A percentile compares a stretch with the other conserved stretches of the same genome.
Evolutionary conservation across 2,888 invertebrate genomes (phyloP).

Genomic region (Drosophila falleni): DNA sequence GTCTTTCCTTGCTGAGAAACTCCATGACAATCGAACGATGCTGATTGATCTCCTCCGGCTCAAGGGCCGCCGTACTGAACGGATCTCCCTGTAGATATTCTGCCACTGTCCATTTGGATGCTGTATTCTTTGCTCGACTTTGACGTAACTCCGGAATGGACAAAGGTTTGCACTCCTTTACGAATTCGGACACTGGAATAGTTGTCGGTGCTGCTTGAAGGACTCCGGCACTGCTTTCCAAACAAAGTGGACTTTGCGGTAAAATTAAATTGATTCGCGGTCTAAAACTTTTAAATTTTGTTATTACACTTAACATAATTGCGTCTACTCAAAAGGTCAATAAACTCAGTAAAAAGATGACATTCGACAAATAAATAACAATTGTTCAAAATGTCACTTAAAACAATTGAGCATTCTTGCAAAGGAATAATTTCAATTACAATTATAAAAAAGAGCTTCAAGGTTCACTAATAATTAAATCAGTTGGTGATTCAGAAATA

Average conservation of each 20-base stretch:
- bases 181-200: constrained; percentile 2
- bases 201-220: constrained; percentile 7
- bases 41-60: constrained; percentile 17
- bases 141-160: constrained; percentile 24
- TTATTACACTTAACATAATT: constrained; percentile 38
- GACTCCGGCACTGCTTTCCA: background rate
- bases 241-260: constrained; percentile 8
- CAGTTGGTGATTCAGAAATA: too few relatives aligned
- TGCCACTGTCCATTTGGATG: constrained; percentile 13
- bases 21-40: constrained; percentile 46
- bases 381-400: constrained; percentile 8
- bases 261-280: background rate
- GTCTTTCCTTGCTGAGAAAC: constrained; percentile 16
- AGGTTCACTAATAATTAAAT: too few relatives aligned
- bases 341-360: background rate
- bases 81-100: constrained; percentile 34
- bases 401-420: background rate
- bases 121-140: background rate
- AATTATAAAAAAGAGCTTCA: too few relatives aligned
- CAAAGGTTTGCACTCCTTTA: constrained; percentile 7
- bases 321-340: background rate
- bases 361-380: background rate
- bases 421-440: background rate
- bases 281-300: constrained; percentile 50
- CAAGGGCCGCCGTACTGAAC: background rate